A percentile compares a stretch with the other conserved stretches of the same genome.
phyloP scores from a whole-genome alignment of 2,797 vertebrate genomes.

The Pteronotus mesoamericanus region DNA sequence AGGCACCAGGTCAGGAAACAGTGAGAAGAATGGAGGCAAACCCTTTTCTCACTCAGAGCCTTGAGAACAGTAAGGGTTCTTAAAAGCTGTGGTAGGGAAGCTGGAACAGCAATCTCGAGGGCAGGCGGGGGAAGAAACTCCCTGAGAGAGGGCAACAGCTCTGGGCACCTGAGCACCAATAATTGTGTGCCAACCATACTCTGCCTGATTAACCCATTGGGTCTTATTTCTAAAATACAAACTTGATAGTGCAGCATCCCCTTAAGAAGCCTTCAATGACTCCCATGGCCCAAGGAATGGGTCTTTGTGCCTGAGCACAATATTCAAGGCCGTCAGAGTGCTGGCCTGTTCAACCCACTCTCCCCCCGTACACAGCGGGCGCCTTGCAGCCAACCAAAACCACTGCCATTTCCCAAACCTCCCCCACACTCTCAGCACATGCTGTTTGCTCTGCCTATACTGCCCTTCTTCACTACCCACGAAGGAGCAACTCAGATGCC shows the following conservation, averaged over 20 bases:
- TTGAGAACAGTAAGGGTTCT: neutral
- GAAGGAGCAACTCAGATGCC: neutral
- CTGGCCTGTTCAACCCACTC: neutral
- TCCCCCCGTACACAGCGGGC: rapidly evolving
- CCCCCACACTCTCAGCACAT: neutral
- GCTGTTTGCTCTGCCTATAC: neutral
- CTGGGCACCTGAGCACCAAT: neutral
- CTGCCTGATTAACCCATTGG: neutral
- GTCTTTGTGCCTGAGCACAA: neutral
- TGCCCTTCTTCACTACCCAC: neutral
- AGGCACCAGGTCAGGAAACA: neutral
- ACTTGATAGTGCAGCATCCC: neutral
- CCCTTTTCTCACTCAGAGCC: neutral
- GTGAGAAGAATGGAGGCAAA: neutral
- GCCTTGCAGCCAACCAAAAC: neutral
- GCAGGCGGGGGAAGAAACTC: neutral
- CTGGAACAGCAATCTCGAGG: neutral
- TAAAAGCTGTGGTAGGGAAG: neutral
- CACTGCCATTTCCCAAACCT: neutral
- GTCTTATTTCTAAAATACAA: neutral
- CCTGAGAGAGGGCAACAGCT: neutral
- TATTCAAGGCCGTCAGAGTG: neutral
- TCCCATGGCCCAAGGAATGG: neutral
- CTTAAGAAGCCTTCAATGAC: neutral
- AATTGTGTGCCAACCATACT: neutral